Base-by-base conservation (phyloP, 1,140 invertebrate genomes). In the Cyrtorhinus lividipennis region DNA sequence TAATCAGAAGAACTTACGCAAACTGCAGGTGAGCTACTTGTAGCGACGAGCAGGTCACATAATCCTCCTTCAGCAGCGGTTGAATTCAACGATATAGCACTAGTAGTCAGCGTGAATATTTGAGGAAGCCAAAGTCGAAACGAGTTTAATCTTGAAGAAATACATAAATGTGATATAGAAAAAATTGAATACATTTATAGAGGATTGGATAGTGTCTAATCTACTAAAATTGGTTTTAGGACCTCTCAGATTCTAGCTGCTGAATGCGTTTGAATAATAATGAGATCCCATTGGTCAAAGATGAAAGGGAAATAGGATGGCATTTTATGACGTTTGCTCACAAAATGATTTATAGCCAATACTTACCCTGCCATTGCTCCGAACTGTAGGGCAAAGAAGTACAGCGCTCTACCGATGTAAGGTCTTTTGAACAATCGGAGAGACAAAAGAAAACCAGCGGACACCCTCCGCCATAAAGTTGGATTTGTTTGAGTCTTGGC, bases 281-380 rank as follows among this genome's bases (percentile, higher is more conserved):
- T n/a, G n/a, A n/a, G n/a, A n/a, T n/a, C n/a, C n/a, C n/a, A n/a
- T n/a, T n/a, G n/a, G n/a, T n/a, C n/a, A n/a, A n/a, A n/a, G n/a
- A n/a, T n/a, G n/a, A n/a, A n/a, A n/a, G n/a, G n/a, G n/a, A n/a
- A n/a, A n/a, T n/a, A n/a, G n/a, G n/a, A n/a, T n/a, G n/a, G n/a
- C n/a, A n/a, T n/a, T n/a, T n/a, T n/a, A n/a, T n/a, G n/a, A n/a
- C n/a, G n/a, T n/a, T n/a, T n/a, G n/a, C n/a, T n/a, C n/a, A n/a
- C n/a, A n/a, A n/a, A n/a, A n/a, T n/a, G n/a, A n/a, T n/a, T n/a
- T n/a, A n/a, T n/a, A n/a, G n/a, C n/a, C n/a, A n/a, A n/a, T n/a
- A 59, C 58, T 59, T 26, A 59, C 58, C 25, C 24, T 15, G 58
- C 24, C 25, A 59, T 59, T 27, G 24, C 24, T 59, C 58, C 58